Evolutionary conservation across 2,797 vertebrate genomes (phyloP), one percentile per base, ranked within the genome.

Genomic region (Aeoliscus strigatus): DNA sequence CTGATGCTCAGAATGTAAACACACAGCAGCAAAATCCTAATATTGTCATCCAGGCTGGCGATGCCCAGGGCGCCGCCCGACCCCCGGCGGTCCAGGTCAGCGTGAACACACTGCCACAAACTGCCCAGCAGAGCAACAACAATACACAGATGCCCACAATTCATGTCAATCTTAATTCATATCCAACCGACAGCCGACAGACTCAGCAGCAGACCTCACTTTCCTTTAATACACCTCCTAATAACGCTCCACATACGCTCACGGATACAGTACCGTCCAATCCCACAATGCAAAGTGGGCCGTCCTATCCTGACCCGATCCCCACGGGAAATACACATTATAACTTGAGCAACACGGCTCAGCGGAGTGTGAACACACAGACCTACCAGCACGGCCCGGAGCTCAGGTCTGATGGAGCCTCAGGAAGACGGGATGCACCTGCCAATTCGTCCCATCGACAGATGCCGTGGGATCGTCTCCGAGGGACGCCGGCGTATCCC

Each of bases 401-500:
- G 4, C 4, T 25, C n/a, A 64, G 51, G 18, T 27, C 51, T 26
- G 48, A 65, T 1, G 53, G 54, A 26, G 53, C 26, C 59, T 41
- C 38, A 1, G 25, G 27, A n/a, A 16, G 35, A 5, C 48, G 6
- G 1, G 44, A 52, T 3, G 18, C 27, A 14, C 9, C 30, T 12
- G 10, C 27, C 5, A 53, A 31, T 36, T 41, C 69, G 8, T 31
- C 31, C 5, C 60, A 0, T 1, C 69, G 13, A 21, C 85, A 78
- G 52, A 67, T 69, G 67, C 78, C 87, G 0, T 87, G 84, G 87
- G 86, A 89, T 52, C 66, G 4, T 17, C 58, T 86, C 15, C 63
- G 64, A 46, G 86, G 82, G 29, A 90, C 88, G 0, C 87, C 89
- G 0, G 59, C 83, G 0, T 90, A 89, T 51, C 87, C 87, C 8